Base-by-base conservation (phyloP, 1,140 invertebrate species). In the Bactericera cockerelli region DNA sequence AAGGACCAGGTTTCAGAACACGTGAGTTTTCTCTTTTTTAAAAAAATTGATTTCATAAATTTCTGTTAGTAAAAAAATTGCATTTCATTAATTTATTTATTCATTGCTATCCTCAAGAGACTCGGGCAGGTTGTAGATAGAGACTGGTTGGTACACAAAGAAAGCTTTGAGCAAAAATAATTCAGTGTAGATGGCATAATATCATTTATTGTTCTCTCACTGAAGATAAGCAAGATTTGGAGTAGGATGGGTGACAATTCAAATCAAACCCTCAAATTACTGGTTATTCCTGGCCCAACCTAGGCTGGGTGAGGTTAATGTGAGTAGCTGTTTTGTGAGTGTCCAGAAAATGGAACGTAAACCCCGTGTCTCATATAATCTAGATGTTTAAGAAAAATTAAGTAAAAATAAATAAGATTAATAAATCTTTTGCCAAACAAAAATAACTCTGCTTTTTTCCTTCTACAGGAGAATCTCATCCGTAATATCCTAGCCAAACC, bases 401-500 rank as follows among this genome's bases (percentile, higher is more conserved):
- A n/a, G n/a, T n/a, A 36, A 36, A 36, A 36, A 36, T 36, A 36
- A 36, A 36, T 36, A n/a, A n/a, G n/a, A n/a, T n/a, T n/a, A n/a
- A n/a, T n/a, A n/a, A n/a, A n/a, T n/a, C n/a, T n/a, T n/a, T n/a
- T n/a, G n/a, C n/a, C n/a, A n/a, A n/a, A 36, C 33, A 56, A 60
- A 24, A 61, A 65, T 55, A 58, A 56, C 60, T 68, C 13, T 54
- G 6, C 21, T 56, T 56, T n/a, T n/a, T n/a, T n/a, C n/a, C n/a
- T 56, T 24, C 69, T 72, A 36, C 70, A 89, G 81, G 87, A 90
- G 73, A 76, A 76, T 53, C 71, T 88, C 14, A 93, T 98, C 60
- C 80, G 80, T 60, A 83, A 84, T 65, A 81, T 94, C 62, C 68
- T 97, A 1, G 82, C 78, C n/a, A 87, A 85, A 67, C 91, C 93